Percentiles rank a stretch among this genome's conserved stretches.
These are phyloP conservation scores for Papilio dardanus DNA, from an alignment of 1,140 invertebrate genomes.

Conservation along the genomic window DNA sequence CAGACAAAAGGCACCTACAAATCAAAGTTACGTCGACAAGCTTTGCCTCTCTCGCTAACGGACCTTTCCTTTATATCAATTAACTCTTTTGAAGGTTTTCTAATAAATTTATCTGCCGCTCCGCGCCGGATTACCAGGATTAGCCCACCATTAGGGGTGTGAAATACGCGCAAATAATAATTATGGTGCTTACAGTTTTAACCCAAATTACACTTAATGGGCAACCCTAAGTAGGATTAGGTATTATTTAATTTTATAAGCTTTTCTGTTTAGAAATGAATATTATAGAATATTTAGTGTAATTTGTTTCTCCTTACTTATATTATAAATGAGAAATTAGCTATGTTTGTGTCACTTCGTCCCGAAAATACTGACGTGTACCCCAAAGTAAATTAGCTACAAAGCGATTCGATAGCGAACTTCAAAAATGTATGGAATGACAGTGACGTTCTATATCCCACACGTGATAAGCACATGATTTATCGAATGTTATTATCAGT, in stretches of 20 bases:
- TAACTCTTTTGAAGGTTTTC: constrained; percentile 10
- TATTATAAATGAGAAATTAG: no score
- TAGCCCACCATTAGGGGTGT: neutral
- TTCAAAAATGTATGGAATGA: no score
- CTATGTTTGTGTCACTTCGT: no score
- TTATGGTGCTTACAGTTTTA: neutral
- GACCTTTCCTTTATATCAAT: neutral
- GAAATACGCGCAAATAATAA: neutral
- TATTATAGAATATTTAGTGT: neutral
- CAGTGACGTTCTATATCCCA: no score
- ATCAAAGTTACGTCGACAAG: neutral
- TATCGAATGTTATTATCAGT: no score
- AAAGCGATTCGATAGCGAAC: no score
- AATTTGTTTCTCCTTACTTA: neutral
- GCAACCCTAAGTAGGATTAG: neutral
- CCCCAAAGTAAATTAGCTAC: no score
- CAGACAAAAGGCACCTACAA: no score
- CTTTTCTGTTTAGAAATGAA: neutral
- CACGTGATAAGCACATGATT: no score
- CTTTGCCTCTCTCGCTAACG: neutral
- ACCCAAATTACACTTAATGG: neutral
- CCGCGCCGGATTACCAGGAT: constrained; percentile 8
- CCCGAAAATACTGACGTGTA: no score
- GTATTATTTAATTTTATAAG: constrained; percentile 13
- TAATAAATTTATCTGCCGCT: constrained; percentile 22